These are phyloP conservation scores for Heterodera filipjevi DNA, from an alignment of 2,888 invertebrate genomes.

Conservation along the genomic window DNA sequence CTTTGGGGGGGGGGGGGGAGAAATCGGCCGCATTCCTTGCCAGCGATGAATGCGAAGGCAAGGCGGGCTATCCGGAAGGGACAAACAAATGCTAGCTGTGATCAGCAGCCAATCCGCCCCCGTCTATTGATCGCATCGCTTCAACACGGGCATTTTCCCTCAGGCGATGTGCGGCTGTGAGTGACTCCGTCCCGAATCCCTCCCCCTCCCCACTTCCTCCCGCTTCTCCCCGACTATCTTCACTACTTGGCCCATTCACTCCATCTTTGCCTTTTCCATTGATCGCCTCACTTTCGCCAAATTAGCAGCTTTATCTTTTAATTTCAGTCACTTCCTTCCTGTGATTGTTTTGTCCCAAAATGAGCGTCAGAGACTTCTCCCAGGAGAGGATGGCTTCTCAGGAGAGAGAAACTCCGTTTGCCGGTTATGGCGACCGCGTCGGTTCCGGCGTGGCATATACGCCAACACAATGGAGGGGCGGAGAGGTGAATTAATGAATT, in stretches of 20 bases:
- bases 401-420: slow-evolving; percentile 54
- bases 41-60: neutral
- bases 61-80: slow-evolving; percentile 4
- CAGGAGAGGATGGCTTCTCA: slow-evolving; percentile 31
- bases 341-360: slow-evolving; percentile 1
- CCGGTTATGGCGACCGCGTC: slow-evolving; percentile 62
- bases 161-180: neutral
- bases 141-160: slow-evolving; percentile 2
- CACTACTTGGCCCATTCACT: slow-evolving; percentile 10
- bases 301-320: neutral
- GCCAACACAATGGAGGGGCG: slow-evolving; percentile 58
- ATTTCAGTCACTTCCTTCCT: neutral
- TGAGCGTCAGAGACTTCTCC: slow-evolving; percentile 25
- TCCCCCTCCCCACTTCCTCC: neutral
- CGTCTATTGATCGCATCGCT: neutral
- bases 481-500: slow-evolving; percentile 56
- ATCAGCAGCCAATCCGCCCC: neutral
- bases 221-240: neutral
- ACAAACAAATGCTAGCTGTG: neutral
- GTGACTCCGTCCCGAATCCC: neutral
- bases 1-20: neutral
- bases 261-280: neutral
- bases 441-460: slow-evolving; percentile 62
- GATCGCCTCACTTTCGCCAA: neutral
- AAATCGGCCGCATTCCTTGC: neutral